Evolutionary conservation across 2,113 vertebrate species (phyloP), one percentile per base, ranked within the genome.

Genomic region (Misgurnus mizolepis): DNA sequence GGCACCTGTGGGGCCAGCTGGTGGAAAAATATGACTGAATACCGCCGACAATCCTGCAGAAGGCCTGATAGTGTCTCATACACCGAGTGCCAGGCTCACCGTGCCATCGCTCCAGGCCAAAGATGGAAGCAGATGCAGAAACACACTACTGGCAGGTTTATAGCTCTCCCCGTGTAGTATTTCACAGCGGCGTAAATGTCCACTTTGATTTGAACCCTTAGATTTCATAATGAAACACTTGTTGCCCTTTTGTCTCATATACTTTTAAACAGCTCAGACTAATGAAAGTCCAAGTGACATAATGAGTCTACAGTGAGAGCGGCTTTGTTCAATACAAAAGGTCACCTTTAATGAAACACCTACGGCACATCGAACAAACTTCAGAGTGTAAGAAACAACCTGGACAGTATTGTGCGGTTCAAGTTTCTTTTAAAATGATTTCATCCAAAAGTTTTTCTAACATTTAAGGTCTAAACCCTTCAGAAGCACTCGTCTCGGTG

Each of bases 41-140:
- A 88, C 88, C 88, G 88, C 82, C 89, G 88, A 90, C 87, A 91
- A 88, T 89, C 85, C 85, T 74, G 84, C 62, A 89, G 88, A 89
- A 89, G 86, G 86, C 82, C 81, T 87, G 83, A 90, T 88, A 87
- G 7, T 47, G 40, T 14, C 53, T 47, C 67, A 17, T n/a, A 45
- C 40, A 61, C 55, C 3, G 14, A 40, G 39, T 84, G 75, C 83
- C 82, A 84, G 80, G 72, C 70, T 56, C 70, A 86, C 66, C 80
- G 72, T 83, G 82, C 84, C 84, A 79, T 86, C 56, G 86, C 90
- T 89, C 17, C 86, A 77, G 86, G 89, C 84, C 86, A 90, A 82
- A 69, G 55, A 56, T 8, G 10, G 40, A 41, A 89, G 86, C 88
- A 90, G 87, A 88, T 80, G 83, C 83, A 55, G 7, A 89, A 86